Evolutionary conservation across 2,113 vertebrate genomes (phyloP).

Genomic region (Leiothrix lutea): DNA sequence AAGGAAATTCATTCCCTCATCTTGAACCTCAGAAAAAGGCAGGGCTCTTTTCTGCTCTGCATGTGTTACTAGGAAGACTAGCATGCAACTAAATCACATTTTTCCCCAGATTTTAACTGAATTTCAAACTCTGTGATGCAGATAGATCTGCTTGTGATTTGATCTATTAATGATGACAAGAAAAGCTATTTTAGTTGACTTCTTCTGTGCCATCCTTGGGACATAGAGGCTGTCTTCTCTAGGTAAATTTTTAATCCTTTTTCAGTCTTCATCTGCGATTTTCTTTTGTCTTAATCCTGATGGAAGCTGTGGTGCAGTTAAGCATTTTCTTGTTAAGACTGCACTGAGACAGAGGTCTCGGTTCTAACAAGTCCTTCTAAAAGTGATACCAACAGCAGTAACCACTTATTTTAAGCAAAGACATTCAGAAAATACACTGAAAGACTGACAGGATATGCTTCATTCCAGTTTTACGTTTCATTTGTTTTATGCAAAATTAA

Average conservation of each 20-base stretch:
- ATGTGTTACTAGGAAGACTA: background rate
- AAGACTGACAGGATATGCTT: background rate
- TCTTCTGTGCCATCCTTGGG: background rate
- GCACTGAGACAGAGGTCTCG: background rate
- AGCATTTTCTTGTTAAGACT: background rate
- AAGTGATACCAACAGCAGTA: background rate
- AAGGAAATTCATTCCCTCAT: constrained; percentile 6
- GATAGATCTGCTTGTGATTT: background rate
- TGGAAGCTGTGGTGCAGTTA: background rate
- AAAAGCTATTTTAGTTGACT: background rate
- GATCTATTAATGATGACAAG: background rate
- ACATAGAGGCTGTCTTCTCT: background rate
- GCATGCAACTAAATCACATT: background rate
- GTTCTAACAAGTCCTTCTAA: background rate
- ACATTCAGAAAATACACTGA: background rate
- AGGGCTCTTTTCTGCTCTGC: background rate
- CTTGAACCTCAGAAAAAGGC: background rate
- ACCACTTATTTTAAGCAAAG: background rate
- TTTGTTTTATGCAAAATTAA: background rate
- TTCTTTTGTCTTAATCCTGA: background rate
- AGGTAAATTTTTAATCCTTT: background rate
- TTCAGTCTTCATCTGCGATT: background rate
- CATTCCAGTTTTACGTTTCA: background rate
- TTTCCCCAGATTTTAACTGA: background rate
- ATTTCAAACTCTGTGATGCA: background rate